Percentiles rank a stretch among this genome's conserved stretches.
Conservation (phyloP, 2,797 vertebrate species). For the Euphonia xanthogaster region DNA sequence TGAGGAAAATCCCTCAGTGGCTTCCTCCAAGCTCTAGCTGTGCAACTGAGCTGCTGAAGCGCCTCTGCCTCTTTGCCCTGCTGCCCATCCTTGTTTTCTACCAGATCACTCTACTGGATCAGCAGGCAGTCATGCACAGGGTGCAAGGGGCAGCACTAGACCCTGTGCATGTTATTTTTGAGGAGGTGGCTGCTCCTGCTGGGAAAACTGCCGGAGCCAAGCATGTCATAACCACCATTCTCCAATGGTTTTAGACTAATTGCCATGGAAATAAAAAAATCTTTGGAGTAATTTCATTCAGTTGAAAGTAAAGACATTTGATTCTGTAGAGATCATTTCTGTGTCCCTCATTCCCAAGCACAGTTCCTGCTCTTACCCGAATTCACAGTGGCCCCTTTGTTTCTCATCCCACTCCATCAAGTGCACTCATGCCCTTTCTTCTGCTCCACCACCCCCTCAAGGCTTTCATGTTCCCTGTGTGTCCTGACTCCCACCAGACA, state of each 20-base stretch:
- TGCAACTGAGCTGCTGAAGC: not conserved
- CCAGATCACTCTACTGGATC: not conserved
- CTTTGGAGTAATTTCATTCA: not conserved
- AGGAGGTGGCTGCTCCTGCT: not conserved
- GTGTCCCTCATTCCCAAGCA: not conserved
- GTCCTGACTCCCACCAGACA: not conserved
- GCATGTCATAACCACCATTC: not conserved
- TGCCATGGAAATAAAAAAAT: not conserved
- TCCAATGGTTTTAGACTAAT: not conserved
- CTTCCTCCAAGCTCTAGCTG: not conserved
- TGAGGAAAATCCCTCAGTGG: not conserved
- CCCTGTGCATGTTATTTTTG: too few relatives aligned
- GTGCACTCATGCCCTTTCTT: not conserved
- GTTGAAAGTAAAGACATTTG: not conserved
- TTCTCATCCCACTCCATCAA: not conserved
- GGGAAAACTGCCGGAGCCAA: not conserved
- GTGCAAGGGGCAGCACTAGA: not conserved
- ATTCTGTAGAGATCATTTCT: not conserved
- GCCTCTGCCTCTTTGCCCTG: not conserved
- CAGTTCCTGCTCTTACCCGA: not conserved
- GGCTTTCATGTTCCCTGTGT: not conserved
- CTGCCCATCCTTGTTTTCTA: not conserved
- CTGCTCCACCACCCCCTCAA: not conserved
- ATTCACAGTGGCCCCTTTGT: slow-evolving; percentile 16
- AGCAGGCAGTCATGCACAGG: fast-evolving